Base-by-base conservation (phyloP, 1,140 invertebrate species). In the Lepidurus apus region DNA sequence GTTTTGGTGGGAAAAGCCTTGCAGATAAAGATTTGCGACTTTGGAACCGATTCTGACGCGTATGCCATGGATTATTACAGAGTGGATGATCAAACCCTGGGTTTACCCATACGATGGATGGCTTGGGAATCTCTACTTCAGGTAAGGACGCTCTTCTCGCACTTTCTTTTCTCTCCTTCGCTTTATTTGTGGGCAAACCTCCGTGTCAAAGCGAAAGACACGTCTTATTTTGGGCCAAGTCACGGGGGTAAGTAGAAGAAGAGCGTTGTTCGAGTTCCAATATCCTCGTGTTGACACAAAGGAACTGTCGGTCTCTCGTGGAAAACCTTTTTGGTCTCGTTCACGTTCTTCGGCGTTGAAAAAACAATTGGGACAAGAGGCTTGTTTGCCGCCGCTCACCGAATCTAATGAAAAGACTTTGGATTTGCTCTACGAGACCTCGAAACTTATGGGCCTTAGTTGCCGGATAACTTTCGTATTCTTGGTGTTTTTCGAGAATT, bases 1-100 rank as follows among this genome's bases (percentile, higher is more conserved):
- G 95, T 93, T 85, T 88, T 96, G 78, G 93, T 95, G 80, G 92
- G 93, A 80, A 88, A 90, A 81, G 89, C 90, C 81, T 92, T 91
- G 82, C 88, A 88, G 43, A 90, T 95, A 79, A 94, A 95, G 87
- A 92, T 95, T 79, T 93, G 92, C 73, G 93, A 95, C 85, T 87
- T 93, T 79, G 92, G 91, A 42, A 88, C 90, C 82, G 89, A 89
- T 82, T 85, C 90, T 53, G 88, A 86, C 81, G 84, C 91, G n/a
- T 93, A 93, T 85, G 85, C 86, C 73, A 87, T 88, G 5, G 91
- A 93, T 84, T 93, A 93, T 83, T 90, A 88, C 84, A 87, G 88
- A 80, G 86, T 91, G 53, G 90, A 90, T 77, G 90, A 88, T 26
- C 83, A 81, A 83, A 87, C 65, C 85, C 87, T 77, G 85, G 90